Evolutionary conservation across 30 jellyfish, hydroid and myxozoan genomes (phyloP).

Genomic region (Turritopsis rubra): DNA sequence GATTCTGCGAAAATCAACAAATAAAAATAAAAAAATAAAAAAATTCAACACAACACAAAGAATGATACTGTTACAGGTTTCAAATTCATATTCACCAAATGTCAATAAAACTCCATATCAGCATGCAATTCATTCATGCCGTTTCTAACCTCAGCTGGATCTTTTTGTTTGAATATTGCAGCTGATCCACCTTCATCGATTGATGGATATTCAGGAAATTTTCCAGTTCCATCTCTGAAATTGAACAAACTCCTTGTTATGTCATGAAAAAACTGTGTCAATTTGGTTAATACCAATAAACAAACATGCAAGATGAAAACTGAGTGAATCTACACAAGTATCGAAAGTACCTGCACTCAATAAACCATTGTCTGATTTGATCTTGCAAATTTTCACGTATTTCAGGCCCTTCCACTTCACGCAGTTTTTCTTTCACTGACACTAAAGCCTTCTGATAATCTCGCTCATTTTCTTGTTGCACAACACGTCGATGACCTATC

Average conservation of each 20-base stretch:
- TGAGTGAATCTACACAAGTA: background rate
- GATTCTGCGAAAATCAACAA: background rate
- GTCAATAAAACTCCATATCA: background rate
- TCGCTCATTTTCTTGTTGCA: slow-evolving; percentile 67
- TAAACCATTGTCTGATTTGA: slow-evolving; percentile 96
- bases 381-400: slow-evolving; percentile 92
- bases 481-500: slow-evolving; percentile 74
- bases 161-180: slow-evolving; percentile 72
- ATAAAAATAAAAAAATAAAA: background rate
- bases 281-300: too few species aligned
- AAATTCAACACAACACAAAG: background rate
- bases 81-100: background rate
- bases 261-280: too few species aligned
- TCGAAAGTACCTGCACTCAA: slow-evolving; percentile 78
- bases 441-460: slow-evolving; percentile 82
- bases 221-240: slow-evolving; percentile 89
- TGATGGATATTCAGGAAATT: slow-evolving; percentile 92
- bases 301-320: too few species aligned
- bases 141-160: slow-evolving; percentile 59
- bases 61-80: background rate
- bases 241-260: background rate
- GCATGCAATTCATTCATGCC: background rate
- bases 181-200: slow-evolving; percentile 94
- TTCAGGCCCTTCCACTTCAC: slow-evolving; percentile 93
- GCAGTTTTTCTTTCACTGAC: slow-evolving; percentile 69